These are phyloP conservation scores for Amblyjoppa proteus DNA, from an alignment of 2,888 invertebrate species.

Conservation along the genomic window DNA sequence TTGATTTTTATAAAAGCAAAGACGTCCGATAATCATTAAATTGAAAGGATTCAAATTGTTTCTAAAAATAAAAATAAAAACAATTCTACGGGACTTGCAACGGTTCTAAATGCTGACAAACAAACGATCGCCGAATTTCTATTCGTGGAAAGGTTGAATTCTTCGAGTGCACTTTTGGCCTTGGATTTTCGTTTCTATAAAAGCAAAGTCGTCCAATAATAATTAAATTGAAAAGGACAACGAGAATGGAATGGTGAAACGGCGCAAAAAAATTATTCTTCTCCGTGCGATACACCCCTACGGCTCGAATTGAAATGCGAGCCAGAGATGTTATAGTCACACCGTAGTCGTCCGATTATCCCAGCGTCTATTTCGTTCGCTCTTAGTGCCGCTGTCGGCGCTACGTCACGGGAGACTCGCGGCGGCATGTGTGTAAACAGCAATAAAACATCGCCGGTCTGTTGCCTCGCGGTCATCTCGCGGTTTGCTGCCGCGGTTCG, in stretches of 20 bases:
- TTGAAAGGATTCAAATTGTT: too few relatives aligned
- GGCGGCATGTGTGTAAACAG: constrained; percentile 82
- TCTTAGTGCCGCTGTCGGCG: constrained; percentile 19
- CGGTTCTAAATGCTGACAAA: too few relatives aligned
- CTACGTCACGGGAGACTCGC: constrained; percentile 60
- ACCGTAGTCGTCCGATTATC: background rate
- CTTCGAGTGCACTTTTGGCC: too few relatives aligned
- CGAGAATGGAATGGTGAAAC: too few relatives aligned
- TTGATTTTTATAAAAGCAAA: background rate
- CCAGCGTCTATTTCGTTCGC: background rate
- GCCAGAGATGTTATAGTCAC: background rate
- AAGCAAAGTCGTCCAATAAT: too few relatives aligned
- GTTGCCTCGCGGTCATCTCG: constrained; percentile 68
- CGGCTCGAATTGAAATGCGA: background rate
- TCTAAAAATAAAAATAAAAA: too few relatives aligned
- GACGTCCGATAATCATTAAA: too few relatives aligned
- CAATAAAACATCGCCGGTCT: constrained; percentile 78
- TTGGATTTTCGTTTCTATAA: too few relatives aligned
- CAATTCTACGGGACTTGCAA: too few relatives aligned
- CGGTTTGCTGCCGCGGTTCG: constrained; percentile 64
- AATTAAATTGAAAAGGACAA: too few relatives aligned
- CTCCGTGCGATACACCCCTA: background rate
- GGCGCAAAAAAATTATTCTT: background rate
- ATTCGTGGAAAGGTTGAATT: too few relatives aligned
- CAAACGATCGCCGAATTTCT: too few relatives aligned